Percentiles rank a stretch among this genome's conserved stretches.
Evolutionary conservation across 2,797 vertebrate species (phyloP).

Genomic region (Enteromius trimaculatus): DNA sequence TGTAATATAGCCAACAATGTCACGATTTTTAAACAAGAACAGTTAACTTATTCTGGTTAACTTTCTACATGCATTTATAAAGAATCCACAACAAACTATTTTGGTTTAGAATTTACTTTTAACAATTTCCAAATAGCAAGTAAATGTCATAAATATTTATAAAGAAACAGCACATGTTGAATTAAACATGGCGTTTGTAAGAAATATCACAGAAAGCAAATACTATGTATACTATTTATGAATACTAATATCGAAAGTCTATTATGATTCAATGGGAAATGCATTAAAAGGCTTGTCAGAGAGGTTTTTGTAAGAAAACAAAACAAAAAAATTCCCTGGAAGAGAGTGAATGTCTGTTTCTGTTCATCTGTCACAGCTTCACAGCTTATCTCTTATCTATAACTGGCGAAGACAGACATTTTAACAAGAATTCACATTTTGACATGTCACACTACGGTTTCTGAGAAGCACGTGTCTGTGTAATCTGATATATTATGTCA

Average conservation of each 20-base stretch:
- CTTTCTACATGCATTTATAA: not conserved
- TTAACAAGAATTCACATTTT: conserved; percentile 1
- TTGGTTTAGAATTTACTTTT: not conserved
- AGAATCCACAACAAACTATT: not conserved
- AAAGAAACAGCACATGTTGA: not conserved
- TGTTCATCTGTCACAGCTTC: not conserved
- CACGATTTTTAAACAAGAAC: not conserved
- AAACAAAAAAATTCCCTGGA: not conserved
- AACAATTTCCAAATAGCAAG: not conserved
- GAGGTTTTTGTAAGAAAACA: too few relatives aligned
- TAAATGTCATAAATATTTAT: not conserved
- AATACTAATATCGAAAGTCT: too few relatives aligned
- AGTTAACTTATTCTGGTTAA: not conserved
- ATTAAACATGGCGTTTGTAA: not conserved
- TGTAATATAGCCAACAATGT: not conserved
- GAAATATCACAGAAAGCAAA: not conserved
- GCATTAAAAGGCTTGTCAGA: too few relatives aligned
- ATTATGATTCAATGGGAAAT: too few relatives aligned
- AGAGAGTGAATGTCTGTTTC: conserved; percentile 4
- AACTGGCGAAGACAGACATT: not conserved
- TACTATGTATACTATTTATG: not conserved
- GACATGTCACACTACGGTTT: not conserved
- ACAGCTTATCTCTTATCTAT: not conserved
- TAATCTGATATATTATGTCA: not conserved
- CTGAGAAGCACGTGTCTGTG: not conserved